These are phyloP conservation scores for Protodeltote pygarga DNA, from an alignment of 2,888 invertebrate genomes.

Conservation along the genomic window DNA sequence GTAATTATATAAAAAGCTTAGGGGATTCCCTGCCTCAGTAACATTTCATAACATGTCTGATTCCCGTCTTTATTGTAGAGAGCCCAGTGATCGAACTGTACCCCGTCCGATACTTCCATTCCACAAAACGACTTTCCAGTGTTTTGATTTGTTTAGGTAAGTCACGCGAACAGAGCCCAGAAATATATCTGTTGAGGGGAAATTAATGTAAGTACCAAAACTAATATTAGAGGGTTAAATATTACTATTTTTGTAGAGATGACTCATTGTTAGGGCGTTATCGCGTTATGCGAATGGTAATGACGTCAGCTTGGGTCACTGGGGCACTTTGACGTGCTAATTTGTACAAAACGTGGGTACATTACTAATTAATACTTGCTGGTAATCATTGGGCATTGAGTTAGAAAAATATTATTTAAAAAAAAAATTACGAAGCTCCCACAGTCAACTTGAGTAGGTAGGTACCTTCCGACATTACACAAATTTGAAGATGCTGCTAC, in stretches of 20 bases:
- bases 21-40: no score
- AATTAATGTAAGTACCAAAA: conserved; percentile 30
- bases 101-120: no score
- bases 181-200: conserved; percentile 23
- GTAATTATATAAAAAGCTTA: no score
- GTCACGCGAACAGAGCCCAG: conserved; percentile 40
- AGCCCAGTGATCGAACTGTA: no score
- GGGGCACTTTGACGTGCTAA: conserved; percentile 34
- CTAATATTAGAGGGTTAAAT: conserved; percentile 23
- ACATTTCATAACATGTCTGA: no score
- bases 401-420: no score
- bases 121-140: conserved; percentile 34
- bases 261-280: conserved; percentile 42
- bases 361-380: no score
- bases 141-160: conserved; percentile 41
- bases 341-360: background rate
- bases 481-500: background rate
- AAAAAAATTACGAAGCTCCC: no score
- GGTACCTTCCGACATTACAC: background rate
- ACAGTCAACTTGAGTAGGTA: conserved; percentile 13
- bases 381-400: no score
- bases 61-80: no score
- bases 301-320: conserved; percentile 45
- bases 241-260: conserved; percentile 36
- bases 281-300: conserved; percentile 26